These are phyloP conservation scores for Ifrita kowaldi DNA, from an alignment of 2,113 vertebrate genomes.

Conservation along the genomic window DNA sequence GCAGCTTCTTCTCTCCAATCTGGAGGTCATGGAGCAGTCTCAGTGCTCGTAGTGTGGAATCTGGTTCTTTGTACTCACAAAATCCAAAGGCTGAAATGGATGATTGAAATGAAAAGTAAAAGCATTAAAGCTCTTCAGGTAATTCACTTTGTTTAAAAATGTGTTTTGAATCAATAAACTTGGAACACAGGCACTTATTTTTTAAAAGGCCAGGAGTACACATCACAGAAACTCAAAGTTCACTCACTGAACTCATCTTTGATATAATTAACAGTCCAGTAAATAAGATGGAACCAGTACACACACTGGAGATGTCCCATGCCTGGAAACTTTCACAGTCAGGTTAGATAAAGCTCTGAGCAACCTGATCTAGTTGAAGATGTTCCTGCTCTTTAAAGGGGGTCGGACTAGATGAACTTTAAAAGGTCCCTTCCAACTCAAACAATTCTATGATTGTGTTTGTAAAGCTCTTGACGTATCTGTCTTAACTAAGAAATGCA, in stretches of 20 bases:
- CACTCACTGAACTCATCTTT: background rate
- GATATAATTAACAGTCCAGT: background rate
- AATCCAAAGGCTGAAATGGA: constrained; percentile 89
- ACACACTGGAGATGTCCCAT: background rate
- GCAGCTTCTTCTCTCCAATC: constrained; percentile 95
- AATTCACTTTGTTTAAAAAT: background rate
- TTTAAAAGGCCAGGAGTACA: background rate
- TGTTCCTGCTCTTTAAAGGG: background rate
- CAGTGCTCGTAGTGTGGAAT: constrained; percentile 92
- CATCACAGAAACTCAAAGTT: background rate
- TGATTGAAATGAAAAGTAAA: background rate
- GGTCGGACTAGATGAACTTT: background rate
- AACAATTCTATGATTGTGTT: background rate
- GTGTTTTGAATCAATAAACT: background rate
- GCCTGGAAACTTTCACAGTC: background rate
- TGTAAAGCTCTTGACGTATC: background rate
- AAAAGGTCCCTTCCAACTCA: background rate
- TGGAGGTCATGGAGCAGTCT: constrained; percentile 93
- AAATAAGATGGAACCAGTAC: background rate
- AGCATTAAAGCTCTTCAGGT: background rate
- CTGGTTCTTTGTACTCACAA: constrained; percentile 98
- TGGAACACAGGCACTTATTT: background rate
- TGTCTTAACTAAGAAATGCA: background rate
- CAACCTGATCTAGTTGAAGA: background rate
- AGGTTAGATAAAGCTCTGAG: background rate